phyloP scores from a whole-genome alignment of 2,797 vertebrate species.

The Siniperca undulata region DNA sequence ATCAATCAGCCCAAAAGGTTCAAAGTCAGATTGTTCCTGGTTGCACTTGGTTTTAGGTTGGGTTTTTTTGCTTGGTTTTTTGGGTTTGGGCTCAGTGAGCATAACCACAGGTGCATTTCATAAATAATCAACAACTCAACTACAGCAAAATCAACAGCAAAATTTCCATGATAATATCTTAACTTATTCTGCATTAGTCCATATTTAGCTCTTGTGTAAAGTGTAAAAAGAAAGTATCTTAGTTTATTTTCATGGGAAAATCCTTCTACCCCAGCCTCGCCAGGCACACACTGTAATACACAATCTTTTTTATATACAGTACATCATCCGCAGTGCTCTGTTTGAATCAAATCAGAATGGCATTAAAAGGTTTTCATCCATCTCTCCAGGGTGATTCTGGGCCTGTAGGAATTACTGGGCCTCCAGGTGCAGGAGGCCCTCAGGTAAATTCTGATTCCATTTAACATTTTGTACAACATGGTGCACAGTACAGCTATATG shows the following conservation, averaged over 20 bases:
- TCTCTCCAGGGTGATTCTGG: slow-evolving; percentile 76
- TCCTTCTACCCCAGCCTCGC: not conserved
- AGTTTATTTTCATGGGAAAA: not conserved
- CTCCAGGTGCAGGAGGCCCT: slow-evolving; percentile 70
- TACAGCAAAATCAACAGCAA: not conserved
- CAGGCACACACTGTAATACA: not conserved
- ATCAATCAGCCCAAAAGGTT: not conserved
- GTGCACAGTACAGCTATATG: not conserved
- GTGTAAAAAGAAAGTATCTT: not conserved
- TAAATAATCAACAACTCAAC: no score
- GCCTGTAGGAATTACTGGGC: slow-evolving; percentile 65
- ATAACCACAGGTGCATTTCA: not conserved
- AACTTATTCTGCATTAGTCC: not conserved
- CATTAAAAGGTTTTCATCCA: not conserved
- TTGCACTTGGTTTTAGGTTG: not conserved
- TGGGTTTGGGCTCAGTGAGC: not conserved
- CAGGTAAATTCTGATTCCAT: slow-evolving; percentile 64
- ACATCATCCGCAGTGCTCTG: not conserved
- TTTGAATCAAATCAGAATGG: slow-evolving; percentile 7
- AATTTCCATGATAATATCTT: not conserved
- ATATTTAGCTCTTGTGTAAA: not conserved
- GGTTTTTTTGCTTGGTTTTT: not conserved
- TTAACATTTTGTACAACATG: not conserved
- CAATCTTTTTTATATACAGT: no score
- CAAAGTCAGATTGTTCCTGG: not conserved